These are phyloP conservation scores for Ictalurus furcatus DNA, from an alignment of 2,113 vertebrate genomes.

Conservation along the genomic window DNA sequence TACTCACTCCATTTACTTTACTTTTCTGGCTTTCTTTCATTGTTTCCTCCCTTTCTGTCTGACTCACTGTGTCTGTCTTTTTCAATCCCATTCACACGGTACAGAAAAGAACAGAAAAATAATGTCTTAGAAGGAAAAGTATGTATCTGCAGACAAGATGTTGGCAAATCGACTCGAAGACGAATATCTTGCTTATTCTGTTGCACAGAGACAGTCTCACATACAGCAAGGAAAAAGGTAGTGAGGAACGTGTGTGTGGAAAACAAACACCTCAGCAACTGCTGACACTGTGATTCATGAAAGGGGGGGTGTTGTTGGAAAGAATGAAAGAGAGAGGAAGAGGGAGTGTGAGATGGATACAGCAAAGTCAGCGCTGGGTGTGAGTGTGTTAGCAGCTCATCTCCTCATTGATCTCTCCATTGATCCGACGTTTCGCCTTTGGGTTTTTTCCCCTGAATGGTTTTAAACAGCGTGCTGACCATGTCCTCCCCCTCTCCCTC, in stretches of 20 bases:
- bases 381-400: constrained; percentile 70
- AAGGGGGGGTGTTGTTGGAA: constrained; percentile 54
- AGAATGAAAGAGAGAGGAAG: constrained; percentile 50
- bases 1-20: background rate
- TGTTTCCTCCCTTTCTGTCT: constrained; percentile 11
- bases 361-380: constrained; percentile 61
- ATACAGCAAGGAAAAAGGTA: constrained; percentile 66
- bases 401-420: constrained; percentile 71
- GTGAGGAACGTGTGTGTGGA: constrained; percentile 71
- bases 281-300: constrained; percentile 76
- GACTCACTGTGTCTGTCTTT: constrained; percentile 12
- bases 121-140: constrained; percentile 17
- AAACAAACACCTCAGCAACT: constrained; percentile 75
- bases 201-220: constrained; percentile 40
- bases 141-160: constrained; percentile 37
- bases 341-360: constrained; percentile 48
- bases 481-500: constrained; percentile 48
- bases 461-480: constrained; percentile 68
- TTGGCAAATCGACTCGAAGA: constrained; percentile 31
- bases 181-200: constrained; percentile 40
- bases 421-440: constrained; percentile 71
- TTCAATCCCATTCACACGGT: constrained; percentile 23
- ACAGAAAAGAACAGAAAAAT: constrained; percentile 37
- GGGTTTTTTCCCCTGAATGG: constrained; percentile 63
- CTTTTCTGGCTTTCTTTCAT: background rate